These are phyloP conservation scores for Pagrus major DNA, from an alignment of 2,113 vertebrate genomes.

Conservation along the genomic window DNA sequence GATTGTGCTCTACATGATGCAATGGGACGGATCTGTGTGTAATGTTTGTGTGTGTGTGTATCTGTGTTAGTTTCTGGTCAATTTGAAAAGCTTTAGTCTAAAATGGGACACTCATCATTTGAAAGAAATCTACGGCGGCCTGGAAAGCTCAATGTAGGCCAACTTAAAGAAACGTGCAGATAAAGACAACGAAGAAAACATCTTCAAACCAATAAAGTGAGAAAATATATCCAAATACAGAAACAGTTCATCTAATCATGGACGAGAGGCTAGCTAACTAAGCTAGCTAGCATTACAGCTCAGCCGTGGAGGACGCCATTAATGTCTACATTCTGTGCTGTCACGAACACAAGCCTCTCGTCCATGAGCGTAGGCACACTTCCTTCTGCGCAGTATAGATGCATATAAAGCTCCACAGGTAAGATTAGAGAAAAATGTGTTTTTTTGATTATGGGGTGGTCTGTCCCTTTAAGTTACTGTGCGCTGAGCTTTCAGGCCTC, in stretches of 20 bases:
- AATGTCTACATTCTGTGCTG: too few species aligned
- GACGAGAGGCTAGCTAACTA: too few species aligned
- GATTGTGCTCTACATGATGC: slow-evolving; percentile 39
- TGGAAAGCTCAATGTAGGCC: not conserved
- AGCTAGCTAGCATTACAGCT: too few species aligned
- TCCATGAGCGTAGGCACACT: too few species aligned
- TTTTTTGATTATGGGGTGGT: too few species aligned
- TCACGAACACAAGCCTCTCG: too few species aligned
- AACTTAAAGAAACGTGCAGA: not conserved
- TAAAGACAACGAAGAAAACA: not conserved
- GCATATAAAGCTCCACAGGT: too few species aligned
- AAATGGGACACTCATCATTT: not conserved
- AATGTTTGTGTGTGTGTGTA: not conserved
- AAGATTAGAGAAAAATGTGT: too few species aligned
- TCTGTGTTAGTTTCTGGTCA: not conserved
- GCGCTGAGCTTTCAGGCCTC: not conserved
- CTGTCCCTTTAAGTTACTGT: not conserved
- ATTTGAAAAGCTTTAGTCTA: not conserved
- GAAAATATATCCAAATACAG: not conserved
- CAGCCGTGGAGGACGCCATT: too few species aligned
- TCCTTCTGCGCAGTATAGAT: too few species aligned
- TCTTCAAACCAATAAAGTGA: not conserved
- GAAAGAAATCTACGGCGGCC: not conserved
- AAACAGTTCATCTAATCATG: too few species aligned
- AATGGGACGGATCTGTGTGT: slow-evolving; percentile 11